A percentile compares a stretch with the other conserved stretches of the same genome.
Evolutionary conservation across 2,113 vertebrate genomes (phyloP).

Genomic region (Orientallactaga bullata): DNA sequence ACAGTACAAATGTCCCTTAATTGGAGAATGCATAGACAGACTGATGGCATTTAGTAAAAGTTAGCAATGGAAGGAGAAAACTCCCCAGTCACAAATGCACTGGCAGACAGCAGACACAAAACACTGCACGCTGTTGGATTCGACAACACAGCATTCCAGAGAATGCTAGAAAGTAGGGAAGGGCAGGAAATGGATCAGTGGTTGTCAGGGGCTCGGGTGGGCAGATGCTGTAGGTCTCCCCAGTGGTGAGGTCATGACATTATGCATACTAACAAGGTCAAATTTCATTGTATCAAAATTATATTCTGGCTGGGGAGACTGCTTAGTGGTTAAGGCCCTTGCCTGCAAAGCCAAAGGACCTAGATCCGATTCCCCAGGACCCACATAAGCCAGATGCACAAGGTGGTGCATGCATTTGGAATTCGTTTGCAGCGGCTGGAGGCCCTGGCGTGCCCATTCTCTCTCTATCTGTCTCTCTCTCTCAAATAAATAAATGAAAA

Average conservation of each 20-base stretch:
- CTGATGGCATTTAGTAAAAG: accelerated
- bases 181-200: background rate
- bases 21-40: background rate
- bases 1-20: background rate
- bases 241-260: accelerated
- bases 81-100: background rate
- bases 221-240: accelerated
- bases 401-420: too few species aligned
- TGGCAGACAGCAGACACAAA: background rate
- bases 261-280: background rate
- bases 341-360: too few species aligned
- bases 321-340: too few species aligned
- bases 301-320: too few species aligned
- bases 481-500: too few species aligned
- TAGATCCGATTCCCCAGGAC: too few species aligned
- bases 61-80: background rate
- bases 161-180: background rate
- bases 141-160: background rate
- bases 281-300: background rate
- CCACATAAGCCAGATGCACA: too few species aligned
- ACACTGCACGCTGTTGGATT: accelerated
- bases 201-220: background rate
- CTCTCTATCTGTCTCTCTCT: too few species aligned
- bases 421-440: too few species aligned
- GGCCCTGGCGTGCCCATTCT: too few species aligned